Conservation (phyloP, 2,797 vertebrate species). For the Sandelia bainsii region DNA sequence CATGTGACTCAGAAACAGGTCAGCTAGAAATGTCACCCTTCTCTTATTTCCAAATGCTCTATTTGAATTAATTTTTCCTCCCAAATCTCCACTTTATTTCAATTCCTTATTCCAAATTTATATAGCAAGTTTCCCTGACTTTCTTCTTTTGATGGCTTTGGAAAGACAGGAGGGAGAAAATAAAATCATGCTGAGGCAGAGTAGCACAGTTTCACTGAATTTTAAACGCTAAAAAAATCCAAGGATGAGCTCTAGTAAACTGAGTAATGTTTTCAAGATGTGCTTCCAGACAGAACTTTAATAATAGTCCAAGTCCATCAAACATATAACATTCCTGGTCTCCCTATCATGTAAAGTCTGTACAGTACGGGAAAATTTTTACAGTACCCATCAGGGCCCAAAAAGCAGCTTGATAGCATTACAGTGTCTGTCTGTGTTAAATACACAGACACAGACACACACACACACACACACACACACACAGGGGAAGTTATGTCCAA, state of each 20-base stretch:
- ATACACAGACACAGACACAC: conserved; percentile 39
- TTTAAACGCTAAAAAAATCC: conserved; percentile 44
- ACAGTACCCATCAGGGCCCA: conserved; percentile 33
- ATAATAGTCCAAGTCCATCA: conserved; percentile 47
- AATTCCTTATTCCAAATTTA: neutral
- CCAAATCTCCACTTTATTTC: neutral
- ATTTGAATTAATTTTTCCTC: neutral
- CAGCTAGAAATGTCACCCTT: conserved; percentile 7
- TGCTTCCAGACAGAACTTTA: conserved; percentile 44
- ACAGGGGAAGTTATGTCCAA: conserved; percentile 23
- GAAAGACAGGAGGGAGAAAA: conserved; percentile 9
- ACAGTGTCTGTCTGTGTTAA: conserved; percentile 36
- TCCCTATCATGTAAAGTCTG: conserved; percentile 30
- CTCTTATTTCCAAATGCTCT: neutral
- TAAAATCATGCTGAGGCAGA: conserved; percentile 9
- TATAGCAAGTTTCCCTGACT: neutral
- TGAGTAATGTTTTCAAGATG: conserved; percentile 78
- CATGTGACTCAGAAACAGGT: conserved; percentile 23
- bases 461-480: conserved; percentile 35
- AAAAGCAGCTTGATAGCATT: conserved; percentile 56
- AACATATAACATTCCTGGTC: neutral
- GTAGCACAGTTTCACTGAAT: conserved; percentile 25
- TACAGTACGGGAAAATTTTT: conserved; percentile 37
- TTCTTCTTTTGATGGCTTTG: neutral
- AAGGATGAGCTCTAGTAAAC: conserved; percentile 53